Percentiles rank a stretch among this genome's conserved stretches.
Conservation (phyloP, 2,797 vertebrate genomes). For the Cuniculus paca region DNA sequence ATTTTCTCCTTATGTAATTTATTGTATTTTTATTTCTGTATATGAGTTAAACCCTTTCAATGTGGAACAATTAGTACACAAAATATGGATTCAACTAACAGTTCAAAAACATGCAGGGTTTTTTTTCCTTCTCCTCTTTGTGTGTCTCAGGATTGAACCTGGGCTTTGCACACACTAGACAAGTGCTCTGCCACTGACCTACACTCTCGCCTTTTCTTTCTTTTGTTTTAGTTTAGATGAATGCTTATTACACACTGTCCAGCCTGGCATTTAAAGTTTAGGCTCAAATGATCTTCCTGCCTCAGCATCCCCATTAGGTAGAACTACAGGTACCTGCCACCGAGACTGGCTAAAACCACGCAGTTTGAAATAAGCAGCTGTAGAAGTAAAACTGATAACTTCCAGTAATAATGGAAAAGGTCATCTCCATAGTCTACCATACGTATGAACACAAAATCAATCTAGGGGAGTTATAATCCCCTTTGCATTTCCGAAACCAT, state of each 20-base stretch:
- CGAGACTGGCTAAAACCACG: constrained; percentile 52
- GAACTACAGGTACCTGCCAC: background rate
- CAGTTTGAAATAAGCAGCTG: constrained; percentile 74
- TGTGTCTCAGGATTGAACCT: background rate
- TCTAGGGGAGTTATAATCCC: constrained; percentile 73
- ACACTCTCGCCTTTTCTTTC: background rate
- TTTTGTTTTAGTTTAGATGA: background rate
- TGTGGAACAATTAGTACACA: background rate
- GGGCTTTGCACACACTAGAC: background rate
- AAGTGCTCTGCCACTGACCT: background rate
- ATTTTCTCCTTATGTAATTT: background rate
- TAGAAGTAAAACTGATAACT: constrained; percentile 80
- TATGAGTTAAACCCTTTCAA: background rate
- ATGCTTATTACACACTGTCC: background rate
- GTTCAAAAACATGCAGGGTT: constrained; percentile 66
- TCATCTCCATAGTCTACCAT: constrained; percentile 81
- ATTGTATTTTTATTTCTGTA: background rate
- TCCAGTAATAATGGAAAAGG: constrained; percentile 78
- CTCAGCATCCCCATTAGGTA: background rate
- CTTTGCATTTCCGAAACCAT: constrained; percentile 25
- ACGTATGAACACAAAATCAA: constrained; percentile 79
- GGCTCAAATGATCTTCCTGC: background rate
- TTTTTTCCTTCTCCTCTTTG: background rate
- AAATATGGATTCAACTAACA: constrained; percentile 64
- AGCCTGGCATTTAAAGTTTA: background rate